phyloP scores from a whole-genome alignment of 2,888 invertebrate species.

The Dilophus febrilis region DNA sequence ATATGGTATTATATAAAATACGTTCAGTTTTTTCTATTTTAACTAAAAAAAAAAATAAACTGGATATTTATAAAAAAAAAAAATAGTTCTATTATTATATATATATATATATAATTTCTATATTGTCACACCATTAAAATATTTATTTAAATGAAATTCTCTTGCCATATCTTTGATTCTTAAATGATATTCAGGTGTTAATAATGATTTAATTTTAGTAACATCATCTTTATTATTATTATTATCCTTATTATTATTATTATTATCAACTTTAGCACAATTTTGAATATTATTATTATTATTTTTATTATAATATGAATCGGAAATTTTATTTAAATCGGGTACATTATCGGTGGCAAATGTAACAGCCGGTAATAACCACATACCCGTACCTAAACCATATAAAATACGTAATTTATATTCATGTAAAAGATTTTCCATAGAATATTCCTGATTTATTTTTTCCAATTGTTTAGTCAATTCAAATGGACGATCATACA shows the following conservation, averaged over 20 bases:
- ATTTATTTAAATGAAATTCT: too few relatives aligned
- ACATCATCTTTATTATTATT: conserved; percentile 21
- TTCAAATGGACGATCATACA: conserved; percentile 6
- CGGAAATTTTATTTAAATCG: conserved; percentile 20
- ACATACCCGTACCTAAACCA: conserved; percentile 23
- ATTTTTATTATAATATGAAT: background rate
- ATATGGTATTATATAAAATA: too few relatives aligned
- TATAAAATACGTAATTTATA: conserved; percentile 22
- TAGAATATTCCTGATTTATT: conserved; percentile 10
- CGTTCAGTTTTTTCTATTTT: too few relatives aligned
- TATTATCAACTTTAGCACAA: conserved; percentile 13
- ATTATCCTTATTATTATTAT: conserved; percentile 18
- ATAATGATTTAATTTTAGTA: too few relatives aligned
- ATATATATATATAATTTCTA: too few relatives aligned
- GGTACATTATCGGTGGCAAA: conserved; percentile 26
- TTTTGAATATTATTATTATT: background rate
- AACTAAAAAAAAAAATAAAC: too few relatives aligned
- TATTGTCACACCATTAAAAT: too few relatives aligned
- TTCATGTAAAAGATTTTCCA: conserved; percentile 20
- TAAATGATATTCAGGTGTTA: conserved; percentile 24
- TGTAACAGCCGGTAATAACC: conserved; percentile 27
- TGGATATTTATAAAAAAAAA: too few relatives aligned
- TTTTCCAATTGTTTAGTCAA: conserved; percentile 10
- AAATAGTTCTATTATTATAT: too few relatives aligned
- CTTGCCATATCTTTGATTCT: conserved; percentile 22